Percentiles rank a stretch among this genome's conserved stretches.
phyloP scores from a whole-genome alignment of 2,888 invertebrate species.

The Galerucella nymphaeae region DNA sequence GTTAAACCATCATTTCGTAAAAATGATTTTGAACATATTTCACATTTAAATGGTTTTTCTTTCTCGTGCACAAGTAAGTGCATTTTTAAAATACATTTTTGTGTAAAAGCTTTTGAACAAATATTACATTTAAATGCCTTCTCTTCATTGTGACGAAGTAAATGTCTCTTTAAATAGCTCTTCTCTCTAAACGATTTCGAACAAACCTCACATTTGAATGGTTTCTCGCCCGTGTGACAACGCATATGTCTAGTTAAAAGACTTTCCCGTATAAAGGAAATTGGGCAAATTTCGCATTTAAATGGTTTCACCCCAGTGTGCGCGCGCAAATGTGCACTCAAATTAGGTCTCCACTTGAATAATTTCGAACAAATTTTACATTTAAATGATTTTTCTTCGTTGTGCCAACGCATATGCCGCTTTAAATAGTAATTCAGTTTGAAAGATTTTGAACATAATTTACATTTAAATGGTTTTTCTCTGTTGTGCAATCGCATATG shows the following conservation, averaged over 20 bases:
- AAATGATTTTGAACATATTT: neutral
- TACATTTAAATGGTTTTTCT: neutral
- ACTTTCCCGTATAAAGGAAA: neutral
- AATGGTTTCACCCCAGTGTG: neutral
- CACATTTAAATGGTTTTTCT: neutral
- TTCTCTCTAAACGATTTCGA: neutral
- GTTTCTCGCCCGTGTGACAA: neutral
- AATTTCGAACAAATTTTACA: neutral
- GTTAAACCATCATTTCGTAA: neutral
- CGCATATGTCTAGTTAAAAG: neutral
- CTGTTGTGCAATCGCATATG: neutral
- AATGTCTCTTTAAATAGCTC: neutral
- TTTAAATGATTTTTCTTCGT: neutral
- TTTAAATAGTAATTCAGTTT: neutral
- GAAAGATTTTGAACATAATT: neutral
- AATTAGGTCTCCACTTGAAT: neutral
- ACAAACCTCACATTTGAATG: constrained; percentile 1
- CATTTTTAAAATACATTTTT: neutral
- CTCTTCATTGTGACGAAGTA: neutral
- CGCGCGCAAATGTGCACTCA: neutral
- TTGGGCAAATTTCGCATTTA: too few relatives aligned
- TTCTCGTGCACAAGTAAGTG: neutral
- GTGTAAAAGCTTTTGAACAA: neutral
- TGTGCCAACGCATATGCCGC: neutral
- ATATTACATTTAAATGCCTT: neutral